Conservation (phyloP, 1,140 invertebrate species). For the Streblospio benedicti region DNA sequence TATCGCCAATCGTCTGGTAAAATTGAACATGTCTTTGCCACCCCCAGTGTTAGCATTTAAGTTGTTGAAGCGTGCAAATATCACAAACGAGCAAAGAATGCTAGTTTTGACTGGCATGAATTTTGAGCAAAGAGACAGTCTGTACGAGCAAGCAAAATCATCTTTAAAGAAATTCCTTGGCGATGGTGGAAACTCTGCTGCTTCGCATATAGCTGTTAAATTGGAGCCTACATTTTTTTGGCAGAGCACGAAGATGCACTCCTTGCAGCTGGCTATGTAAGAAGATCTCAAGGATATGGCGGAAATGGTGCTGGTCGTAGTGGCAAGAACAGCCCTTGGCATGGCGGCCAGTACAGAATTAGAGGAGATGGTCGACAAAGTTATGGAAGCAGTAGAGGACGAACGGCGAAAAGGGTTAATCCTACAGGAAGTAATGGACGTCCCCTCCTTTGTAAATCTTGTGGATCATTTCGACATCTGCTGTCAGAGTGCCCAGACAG, state of each 20-base stretch:
- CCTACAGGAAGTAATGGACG: neutral
- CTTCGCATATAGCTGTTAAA: neutral
- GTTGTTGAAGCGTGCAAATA: conserved; percentile 19
- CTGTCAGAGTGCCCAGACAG: conserved; percentile 22
- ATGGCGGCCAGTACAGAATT: neutral
- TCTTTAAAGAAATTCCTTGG: conserved; percentile 20
- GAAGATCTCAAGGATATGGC: too few relatives aligned
- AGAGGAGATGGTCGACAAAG: neutral
- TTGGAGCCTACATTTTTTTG: neutral
- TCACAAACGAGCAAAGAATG: conserved; percentile 22
- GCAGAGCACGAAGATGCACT: too few relatives aligned
- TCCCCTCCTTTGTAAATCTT: neutral
- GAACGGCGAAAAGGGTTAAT: neutral
- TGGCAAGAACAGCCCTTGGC: neutral
- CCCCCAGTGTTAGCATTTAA: conserved; percentile 16
- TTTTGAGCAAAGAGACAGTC: conserved; percentile 19
- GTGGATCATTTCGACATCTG: conserved; percentile 13
- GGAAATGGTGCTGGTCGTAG: neutral
- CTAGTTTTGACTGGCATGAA: conserved; percentile 27
- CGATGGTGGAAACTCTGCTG: neutral
- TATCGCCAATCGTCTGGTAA: too few relatives aligned
- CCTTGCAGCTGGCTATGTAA: too few relatives aligned
- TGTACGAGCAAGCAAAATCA: conserved; percentile 21
- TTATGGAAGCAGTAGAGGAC: neutral
- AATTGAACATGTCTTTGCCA: neutral